phyloP scores from a whole-genome alignment of 2,888 invertebrate species.

The Epinotia bilunana region DNA sequence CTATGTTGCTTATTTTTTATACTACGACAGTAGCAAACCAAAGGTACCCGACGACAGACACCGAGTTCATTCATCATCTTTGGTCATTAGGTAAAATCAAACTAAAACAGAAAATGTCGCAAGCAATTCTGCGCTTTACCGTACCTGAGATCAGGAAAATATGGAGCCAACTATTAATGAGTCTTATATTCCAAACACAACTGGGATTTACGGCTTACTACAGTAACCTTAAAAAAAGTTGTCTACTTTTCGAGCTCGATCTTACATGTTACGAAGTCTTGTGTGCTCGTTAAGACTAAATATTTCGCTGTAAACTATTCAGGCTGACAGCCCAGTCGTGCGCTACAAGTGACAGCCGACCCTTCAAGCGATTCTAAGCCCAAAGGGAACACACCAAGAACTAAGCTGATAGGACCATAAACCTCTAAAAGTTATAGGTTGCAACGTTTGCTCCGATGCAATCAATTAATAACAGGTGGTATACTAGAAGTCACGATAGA shows the following conservation, averaged over 20 bases:
- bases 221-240: background rate
- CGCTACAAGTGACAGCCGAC: background rate
- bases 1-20: too few relatives aligned
- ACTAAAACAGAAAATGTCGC: too few relatives aligned
- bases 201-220: too few relatives aligned
- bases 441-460: slow-evolving; percentile 53
- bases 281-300: background rate
- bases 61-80: too few relatives aligned
- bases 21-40: too few relatives aligned
- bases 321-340: background rate
- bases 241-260: background rate
- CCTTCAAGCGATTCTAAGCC: background rate
- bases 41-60: too few relatives aligned
- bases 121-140: too few relatives aligned
- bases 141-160: too few relatives aligned
- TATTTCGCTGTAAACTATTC: background rate
- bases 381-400: background rate
- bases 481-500: slow-evolving; percentile 63
- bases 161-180: too few relatives aligned
- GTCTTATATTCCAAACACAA: too few relatives aligned
- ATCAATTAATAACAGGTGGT: slow-evolving; percentile 68
- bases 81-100: too few relatives aligned
- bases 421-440: slow-evolving; percentile 17
- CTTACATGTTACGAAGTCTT: background rate
- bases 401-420: slow-evolving; percentile 7